Evolutionary conservation across 2,888 invertebrate species (phyloP).

Genomic region (Charanyca ferruginea): DNA sequence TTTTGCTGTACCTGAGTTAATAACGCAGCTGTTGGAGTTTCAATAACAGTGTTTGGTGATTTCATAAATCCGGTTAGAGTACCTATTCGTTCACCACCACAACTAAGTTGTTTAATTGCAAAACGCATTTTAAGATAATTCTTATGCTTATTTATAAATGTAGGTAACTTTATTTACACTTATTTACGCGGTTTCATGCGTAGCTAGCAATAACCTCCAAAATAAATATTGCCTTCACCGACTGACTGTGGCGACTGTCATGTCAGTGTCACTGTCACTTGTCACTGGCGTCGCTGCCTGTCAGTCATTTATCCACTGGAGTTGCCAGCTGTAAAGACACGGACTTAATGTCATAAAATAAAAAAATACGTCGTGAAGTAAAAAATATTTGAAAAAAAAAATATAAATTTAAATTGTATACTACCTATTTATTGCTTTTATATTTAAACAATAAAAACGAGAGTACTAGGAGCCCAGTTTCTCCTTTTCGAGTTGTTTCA

Average conservation of each 20-base stretch:
- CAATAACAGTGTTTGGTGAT: conserved; percentile 89
- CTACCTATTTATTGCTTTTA: no score
- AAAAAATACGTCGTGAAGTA: no score
- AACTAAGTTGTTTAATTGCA: conserved; percentile 90
- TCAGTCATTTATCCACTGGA: neutral
- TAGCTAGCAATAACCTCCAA: conserved; percentile 36
- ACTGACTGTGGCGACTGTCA: no score
- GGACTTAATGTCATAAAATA: no score
- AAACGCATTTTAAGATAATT: conserved; percentile 93
- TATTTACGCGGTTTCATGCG: conserved; percentile 44
- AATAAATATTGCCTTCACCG: conserved; percentile 34
- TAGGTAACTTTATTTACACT: conserved; percentile 33
- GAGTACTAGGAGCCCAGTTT: no score
- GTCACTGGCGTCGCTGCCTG: neutral
- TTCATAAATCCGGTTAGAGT: conserved; percentile 91
- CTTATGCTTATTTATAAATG: neutral
- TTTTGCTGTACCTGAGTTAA: conserved; percentile 92
- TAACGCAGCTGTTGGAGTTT: conserved; percentile 94
- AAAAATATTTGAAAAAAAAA: no score
- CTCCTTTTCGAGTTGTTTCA: no score
- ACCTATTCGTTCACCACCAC: conserved; percentile 93
- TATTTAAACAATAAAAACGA: no score
- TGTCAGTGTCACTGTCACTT: neutral
- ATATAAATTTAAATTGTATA: no score
- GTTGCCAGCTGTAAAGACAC: conserved; percentile 15